A percentile compares a stretch with the other conserved stretches of the same genome.
phyloP scores from a whole-genome alignment of 2,113 vertebrate species.

The Brachypodius melanocephalos region DNA sequence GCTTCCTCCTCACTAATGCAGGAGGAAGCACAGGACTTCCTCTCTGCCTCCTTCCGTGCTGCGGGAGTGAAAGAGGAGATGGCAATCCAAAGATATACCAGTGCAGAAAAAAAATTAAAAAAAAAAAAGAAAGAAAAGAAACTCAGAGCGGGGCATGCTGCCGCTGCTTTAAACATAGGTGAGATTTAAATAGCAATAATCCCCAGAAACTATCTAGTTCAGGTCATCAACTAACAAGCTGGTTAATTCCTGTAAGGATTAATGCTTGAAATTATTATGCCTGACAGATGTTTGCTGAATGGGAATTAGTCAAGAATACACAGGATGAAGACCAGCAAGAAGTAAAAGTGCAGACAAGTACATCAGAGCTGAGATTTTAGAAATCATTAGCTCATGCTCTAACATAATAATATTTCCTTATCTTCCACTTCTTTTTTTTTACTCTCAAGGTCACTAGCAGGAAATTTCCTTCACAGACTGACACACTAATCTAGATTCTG shows the following conservation, averaged over 20 bases:
- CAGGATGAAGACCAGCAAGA: neutral
- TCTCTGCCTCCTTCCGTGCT: neutral
- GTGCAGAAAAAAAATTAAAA: neutral
- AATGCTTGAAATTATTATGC: conserved; percentile 36
- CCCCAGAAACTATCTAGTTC: conserved; percentile 43
- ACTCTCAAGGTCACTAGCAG: neutral
- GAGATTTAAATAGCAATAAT: conserved; percentile 58
- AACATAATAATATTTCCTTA: neutral
- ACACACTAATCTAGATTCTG: neutral
- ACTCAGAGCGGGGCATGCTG: neutral
- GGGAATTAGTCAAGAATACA: neutral
- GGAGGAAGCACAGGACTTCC: conserved; percentile 57
- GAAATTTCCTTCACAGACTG: neutral
- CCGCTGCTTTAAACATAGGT: neutral
- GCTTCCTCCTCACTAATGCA: conserved; percentile 30
- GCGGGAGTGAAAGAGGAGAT: neutral
- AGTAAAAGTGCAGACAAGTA: neutral
- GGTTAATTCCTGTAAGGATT: conserved; percentile 54
- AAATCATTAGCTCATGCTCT: neutral
- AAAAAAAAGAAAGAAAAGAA: neutral
- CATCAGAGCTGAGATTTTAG: neutral
- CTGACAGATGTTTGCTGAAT: conserved; percentile 34
- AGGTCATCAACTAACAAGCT: conserved; percentile 48
- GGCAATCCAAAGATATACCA: neutral
- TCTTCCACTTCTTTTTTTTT: neutral